Percentiles rank a stretch among this genome's conserved stretches.
phyloP scores from a whole-genome alignment of 2,888 invertebrate genomes.

The Ophioninae sp. region DNA sequence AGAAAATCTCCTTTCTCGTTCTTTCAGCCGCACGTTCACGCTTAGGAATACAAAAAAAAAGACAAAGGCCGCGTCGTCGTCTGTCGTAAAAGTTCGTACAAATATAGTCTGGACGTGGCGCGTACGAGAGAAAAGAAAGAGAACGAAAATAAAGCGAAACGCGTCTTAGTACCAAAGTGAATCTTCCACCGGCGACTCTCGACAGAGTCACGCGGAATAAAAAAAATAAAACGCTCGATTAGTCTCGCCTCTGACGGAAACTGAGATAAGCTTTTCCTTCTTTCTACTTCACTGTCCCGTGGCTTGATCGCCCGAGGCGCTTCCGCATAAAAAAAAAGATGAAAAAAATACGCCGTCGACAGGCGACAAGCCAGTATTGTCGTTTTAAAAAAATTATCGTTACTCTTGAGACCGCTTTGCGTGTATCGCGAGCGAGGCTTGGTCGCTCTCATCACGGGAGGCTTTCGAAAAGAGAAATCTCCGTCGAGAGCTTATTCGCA shows the following conservation, averaged over 20 bases:
- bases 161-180: conserved; percentile 27
- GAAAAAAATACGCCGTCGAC: conserved; percentile 35
- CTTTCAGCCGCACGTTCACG: neutral
- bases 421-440: neutral
- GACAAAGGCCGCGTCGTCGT: neutral
- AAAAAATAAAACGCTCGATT: conserved; percentile 23
- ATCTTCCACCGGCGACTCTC: conserved; percentile 8
- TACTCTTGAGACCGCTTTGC: conserved; percentile 39
- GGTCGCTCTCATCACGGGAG: neutral
- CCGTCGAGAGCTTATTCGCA: neutral
- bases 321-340: neutral
- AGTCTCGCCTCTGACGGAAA: neutral
- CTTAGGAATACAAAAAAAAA: neutral
- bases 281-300: neutral
- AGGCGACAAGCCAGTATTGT: conserved; percentile 66
- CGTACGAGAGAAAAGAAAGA: conserved; percentile 9
- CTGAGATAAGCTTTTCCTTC: neutral
- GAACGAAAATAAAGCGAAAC: neutral
- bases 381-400: conserved; percentile 74
- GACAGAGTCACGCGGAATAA: conserved; percentile 3
- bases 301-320: neutral
- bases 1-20: neutral
- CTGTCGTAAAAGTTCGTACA: conserved; percentile 13
- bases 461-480: conserved; percentile 42
- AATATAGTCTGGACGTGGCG: conserved; percentile 4